Conservation (phyloP, 23 tunicate genomes). For the Trididemnum clinides region DNA sequence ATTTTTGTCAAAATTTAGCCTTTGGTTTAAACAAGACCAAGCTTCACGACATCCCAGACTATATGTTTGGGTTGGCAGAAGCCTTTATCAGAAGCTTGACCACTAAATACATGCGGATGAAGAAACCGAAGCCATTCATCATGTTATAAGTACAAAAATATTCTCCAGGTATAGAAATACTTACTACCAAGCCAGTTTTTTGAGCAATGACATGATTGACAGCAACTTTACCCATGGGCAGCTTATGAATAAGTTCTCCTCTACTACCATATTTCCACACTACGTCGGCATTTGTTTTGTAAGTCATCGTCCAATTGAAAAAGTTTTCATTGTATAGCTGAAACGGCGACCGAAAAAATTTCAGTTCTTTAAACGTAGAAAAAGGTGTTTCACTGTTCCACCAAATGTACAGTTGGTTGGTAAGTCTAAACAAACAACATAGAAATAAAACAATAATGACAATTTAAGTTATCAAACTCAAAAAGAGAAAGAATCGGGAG, state of each 20-base stretch:
- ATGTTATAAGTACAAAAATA: too few species aligned
- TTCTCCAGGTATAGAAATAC: too few species aligned
- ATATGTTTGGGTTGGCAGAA: too few species aligned
- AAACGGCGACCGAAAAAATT: neutral
- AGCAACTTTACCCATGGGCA: slow-evolving; percentile 4
- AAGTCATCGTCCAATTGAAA: slow-evolving; percentile 49
- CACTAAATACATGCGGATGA: too few species aligned
- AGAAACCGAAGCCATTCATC: too few species aligned
- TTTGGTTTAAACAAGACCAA: too few species aligned
- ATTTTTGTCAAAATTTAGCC: too few species aligned
- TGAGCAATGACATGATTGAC: slow-evolving; percentile 2
- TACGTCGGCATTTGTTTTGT: slow-evolving; percentile 23
- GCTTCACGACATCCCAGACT: too few species aligned
- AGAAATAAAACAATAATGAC: neutral
- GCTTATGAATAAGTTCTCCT: neutral
- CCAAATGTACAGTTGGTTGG: slow-evolving; percentile 7
- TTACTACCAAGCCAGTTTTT: slow-evolving; percentile 1
- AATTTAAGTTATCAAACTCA: too few species aligned
- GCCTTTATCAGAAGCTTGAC: too few species aligned
- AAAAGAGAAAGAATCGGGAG: too few species aligned
- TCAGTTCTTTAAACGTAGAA: neutral
- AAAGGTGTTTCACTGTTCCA: slow-evolving; percentile 23
- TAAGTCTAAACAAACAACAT: neutral
- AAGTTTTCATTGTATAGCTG: neutral
- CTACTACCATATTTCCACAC: slow-evolving; percentile 12